Percentiles rank a stretch among this genome's conserved stretches.
Evolutionary conservation across 2,888 invertebrate species (phyloP).

Genomic region (Pterostichus madidus): DNA sequence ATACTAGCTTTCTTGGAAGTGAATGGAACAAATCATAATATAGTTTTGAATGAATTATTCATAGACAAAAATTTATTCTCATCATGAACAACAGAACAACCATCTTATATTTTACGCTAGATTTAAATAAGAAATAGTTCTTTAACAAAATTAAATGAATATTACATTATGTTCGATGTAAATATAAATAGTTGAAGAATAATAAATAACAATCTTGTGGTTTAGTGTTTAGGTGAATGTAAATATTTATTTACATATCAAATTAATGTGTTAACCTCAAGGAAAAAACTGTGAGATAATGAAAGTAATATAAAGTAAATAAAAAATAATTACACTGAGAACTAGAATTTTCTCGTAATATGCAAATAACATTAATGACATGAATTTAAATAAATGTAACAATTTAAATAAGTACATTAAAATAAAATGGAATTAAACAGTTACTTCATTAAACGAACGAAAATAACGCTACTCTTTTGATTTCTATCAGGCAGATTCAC

Average conservation of each 20-base stretch:
- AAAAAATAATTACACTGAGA: constrained; percentile 26
- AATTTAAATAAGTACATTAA: constrained; percentile 14
- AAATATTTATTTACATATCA: too few relatives aligned
- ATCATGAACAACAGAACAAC: background rate
- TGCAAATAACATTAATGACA: background rate
- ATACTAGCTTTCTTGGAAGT: too few relatives aligned
- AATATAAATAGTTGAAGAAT: too few relatives aligned
- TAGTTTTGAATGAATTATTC: background rate
- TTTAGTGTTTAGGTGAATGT: too few relatives aligned
- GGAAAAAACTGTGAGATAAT: constrained; percentile 19
- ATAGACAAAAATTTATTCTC: background rate
- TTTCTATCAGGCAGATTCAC: too few relatives aligned
- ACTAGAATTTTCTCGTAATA: constrained; percentile 30
- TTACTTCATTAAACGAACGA: background rate
- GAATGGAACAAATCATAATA: too few relatives aligned
- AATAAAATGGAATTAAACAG: background rate
- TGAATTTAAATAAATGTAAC: constrained; percentile 14
- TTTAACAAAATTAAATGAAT: too few relatives aligned
- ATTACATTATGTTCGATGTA: too few relatives aligned
- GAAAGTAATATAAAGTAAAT: background rate
- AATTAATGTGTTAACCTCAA: too few relatives aligned
- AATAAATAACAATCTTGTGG: too few relatives aligned
- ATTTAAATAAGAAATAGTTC: too few relatives aligned
- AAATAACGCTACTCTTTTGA: background rate
- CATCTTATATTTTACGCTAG: too few relatives aligned